Percentiles rank a stretch among this genome's conserved stretches.
These are phyloP conservation scores for Echinometra lucunter DNA, from an alignment of 53 echinoderm and acorn worm genomes.

Conservation along the genomic window DNA sequence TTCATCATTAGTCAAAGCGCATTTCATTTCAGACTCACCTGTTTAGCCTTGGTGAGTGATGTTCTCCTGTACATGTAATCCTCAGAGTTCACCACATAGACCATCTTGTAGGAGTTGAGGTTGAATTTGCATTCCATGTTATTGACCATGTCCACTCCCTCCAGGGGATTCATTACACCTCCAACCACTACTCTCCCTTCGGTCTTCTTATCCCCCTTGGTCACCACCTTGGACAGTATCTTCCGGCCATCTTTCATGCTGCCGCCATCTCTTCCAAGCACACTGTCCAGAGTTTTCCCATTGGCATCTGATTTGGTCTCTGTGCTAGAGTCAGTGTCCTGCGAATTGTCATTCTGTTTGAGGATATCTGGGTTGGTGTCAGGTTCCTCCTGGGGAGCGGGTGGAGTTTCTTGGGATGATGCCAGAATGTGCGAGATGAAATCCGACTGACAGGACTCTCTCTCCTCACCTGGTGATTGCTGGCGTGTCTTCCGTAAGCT, in stretches of 20 bases:
- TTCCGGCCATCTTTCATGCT: conserved; percentile 45
- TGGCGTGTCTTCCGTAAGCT: conserved; percentile 81
- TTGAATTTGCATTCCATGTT: conserved; percentile 99
- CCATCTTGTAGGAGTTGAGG: conserved; percentile 99
- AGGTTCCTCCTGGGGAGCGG: conserved; percentile 21
- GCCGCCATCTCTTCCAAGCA: not conserved
- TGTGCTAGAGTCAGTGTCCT: conserved; percentile 54
- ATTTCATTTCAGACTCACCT: conserved; percentile 73
- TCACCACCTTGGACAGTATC: conserved; percentile 63
- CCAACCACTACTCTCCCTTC: conserved; percentile 67
- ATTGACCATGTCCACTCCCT: conserved; percentile 96
- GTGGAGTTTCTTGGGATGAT: not conserved
- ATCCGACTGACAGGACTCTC: not conserved
- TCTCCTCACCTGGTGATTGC: conserved; percentile 60
- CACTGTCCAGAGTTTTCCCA: not conserved
- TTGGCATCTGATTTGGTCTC: conserved; percentile 65
- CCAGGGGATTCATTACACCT: conserved; percentile 73
- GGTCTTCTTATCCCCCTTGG: conserved; percentile 61
- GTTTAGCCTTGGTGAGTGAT: conserved; percentile 94
- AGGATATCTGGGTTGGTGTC: not conserved
- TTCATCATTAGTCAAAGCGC: too few species aligned
- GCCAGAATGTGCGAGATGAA: conserved; percentile 49
- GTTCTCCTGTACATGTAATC: conserved; percentile 99
- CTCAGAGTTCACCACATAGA: conserved; percentile 98
- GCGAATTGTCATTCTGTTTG: conserved; percentile 64